Conservation (phyloP, 1,140 invertebrate species). For the Drosophila miranda region DNA sequence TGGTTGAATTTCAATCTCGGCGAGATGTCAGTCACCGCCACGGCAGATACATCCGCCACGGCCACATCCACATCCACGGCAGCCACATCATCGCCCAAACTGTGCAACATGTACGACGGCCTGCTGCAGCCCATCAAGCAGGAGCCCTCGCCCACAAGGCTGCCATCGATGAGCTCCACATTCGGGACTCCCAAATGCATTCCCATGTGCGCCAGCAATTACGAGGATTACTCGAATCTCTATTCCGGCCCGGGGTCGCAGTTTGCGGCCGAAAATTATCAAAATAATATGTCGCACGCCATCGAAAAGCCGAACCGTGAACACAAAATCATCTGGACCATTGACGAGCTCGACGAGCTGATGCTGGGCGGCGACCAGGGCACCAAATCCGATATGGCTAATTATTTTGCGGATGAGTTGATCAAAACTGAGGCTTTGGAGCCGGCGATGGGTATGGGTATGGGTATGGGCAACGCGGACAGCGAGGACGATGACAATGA, state of each 20-base stretch:
- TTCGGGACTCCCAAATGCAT: slow-evolving; percentile 77
- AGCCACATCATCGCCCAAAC: slow-evolving; percentile 50
- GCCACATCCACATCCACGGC: slow-evolving; percentile 2
- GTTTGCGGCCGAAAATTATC: slow-evolving; percentile 59
- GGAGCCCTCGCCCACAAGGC: slow-evolving; percentile 42
- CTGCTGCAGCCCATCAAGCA: slow-evolving; percentile 38
- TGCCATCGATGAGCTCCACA: slow-evolving; percentile 78
- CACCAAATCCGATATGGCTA: slow-evolving; percentile 5
- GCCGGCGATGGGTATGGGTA: background rate
- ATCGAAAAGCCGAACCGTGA: slow-evolving; percentile 76
- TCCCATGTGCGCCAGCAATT: slow-evolving; percentile 56
- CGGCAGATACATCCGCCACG: slow-evolving; percentile 1
- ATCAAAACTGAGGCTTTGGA: slow-evolving; percentile 14
- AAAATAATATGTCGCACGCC: slow-evolving; percentile 60
- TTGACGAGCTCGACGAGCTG: slow-evolving; percentile 73
- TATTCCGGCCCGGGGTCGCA: slow-evolving; percentile 34
- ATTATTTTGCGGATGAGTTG: slow-evolving; percentile 13
- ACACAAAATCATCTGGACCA: slow-evolving; percentile 79
- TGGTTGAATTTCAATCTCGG: slow-evolving; percentile 76
- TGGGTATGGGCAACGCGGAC: slow-evolving; percentile 6
- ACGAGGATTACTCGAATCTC: slow-evolving; percentile 62
- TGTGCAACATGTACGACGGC: slow-evolving; percentile 58
- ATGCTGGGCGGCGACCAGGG: slow-evolving; percentile 42
- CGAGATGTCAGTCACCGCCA: slow-evolving; percentile 42
- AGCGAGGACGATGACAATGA: slow-evolving; percentile 46